Base-by-base conservation (phyloP, 2,888 invertebrate genomes). In the Odontomyia ornata region DNA sequence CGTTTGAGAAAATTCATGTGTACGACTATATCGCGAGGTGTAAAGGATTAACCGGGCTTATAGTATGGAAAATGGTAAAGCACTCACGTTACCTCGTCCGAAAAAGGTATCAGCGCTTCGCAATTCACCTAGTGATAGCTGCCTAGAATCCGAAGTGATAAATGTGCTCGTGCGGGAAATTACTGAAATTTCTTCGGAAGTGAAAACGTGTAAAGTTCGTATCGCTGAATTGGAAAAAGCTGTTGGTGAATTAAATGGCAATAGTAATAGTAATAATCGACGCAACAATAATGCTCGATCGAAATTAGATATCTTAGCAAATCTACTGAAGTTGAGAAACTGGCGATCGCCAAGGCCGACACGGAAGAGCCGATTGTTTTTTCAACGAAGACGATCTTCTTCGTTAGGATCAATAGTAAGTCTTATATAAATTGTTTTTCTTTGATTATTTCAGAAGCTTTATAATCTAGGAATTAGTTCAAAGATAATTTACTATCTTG, bases 101-200 rank as follows among this genome's bases (percentile, higher is more conserved):
- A n/a, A 23, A 23, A 21, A 25, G 60, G 21, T 47, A 15, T 4
- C 64, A 15, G 13, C 13, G 13, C 25, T 73, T 18, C 73, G 57
- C 18, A 73, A 13, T 60, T 73, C 73, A 27, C 57, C 73, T 5
- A 73, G 73, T 36, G 73, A 73, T 60, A 73, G 36, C 43, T 73
- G 73, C 15, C 60, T 73, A 15, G 73, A 73, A 7, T 57, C 57
- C 36, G 73, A 73, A 60, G 57, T 73, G 18, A 57, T 73, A 13
- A 36, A 30, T 57, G 73, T 60, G 28, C 27, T 73, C 28, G 57
- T 73, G 30, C 28, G 57, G n/a, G 73, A 73, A 57, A 73, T 73
- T n/a, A 73, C n/a, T 21, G 73, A 73, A n/a, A 73, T 73, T 18
- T 57, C 73, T 21, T 60, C 73, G 60, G 73, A 73, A 43, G 73